These are phyloP conservation scores for Calidris pugnax DNA, from an alignment of 2,113 vertebrate genomes.

Conservation along the genomic window DNA sequence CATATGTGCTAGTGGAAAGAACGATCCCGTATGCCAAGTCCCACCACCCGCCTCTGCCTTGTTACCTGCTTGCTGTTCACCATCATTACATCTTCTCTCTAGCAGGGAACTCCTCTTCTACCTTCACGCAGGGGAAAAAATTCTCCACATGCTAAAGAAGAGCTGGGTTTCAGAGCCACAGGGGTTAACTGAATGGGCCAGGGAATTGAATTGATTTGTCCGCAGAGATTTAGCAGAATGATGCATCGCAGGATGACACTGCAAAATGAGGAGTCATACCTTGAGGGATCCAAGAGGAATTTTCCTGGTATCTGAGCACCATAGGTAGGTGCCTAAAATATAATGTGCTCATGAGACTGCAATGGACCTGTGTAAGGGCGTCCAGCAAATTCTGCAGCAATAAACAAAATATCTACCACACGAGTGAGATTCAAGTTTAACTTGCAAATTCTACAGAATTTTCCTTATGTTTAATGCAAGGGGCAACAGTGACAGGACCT, in stretches of 20 bases:
- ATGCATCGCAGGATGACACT: neutral
- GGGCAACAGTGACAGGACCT: neutral
- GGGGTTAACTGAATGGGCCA: neutral
- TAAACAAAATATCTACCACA: neutral
- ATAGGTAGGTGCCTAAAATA: neutral
- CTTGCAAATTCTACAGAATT: neutral
- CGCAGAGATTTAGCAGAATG: neutral
- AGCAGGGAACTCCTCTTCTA: neutral
- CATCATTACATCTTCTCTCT: fast-evolving
- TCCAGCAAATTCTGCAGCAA: neutral
- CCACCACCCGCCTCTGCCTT: neutral
- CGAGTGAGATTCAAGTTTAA: neutral
- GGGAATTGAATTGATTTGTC: neutral
- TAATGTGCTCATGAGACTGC: neutral
- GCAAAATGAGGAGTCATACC: neutral
- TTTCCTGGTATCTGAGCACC: neutral
- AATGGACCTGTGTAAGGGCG: neutral
- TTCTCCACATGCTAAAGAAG: neutral
- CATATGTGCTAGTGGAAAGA: neutral
- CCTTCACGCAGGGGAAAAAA: neutral
- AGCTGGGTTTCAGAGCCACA: neutral
- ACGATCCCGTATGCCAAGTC: fast-evolving
- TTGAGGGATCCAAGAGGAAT: neutral
- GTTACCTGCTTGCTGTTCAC: neutral
- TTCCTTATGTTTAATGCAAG: neutral